Evolutionary conservation across 37 sponge, comb jelly and placozoan species (phyloP), one percentile per base, ranked within the genome.

Genomic region (Diacarnus erythraeanus): DNA sequence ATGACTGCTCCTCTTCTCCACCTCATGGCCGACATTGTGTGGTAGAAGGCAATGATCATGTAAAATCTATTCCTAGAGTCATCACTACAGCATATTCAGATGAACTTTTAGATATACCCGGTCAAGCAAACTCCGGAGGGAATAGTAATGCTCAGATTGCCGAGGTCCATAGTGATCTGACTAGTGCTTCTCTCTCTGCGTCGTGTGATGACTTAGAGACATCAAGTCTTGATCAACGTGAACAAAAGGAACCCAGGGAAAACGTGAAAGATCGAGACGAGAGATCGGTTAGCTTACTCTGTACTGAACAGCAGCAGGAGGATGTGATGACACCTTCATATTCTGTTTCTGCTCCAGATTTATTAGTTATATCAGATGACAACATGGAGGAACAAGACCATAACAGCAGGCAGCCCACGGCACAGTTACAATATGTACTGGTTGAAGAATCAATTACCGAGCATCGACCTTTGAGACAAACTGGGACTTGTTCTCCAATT

Each of bases 1-100:
- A 47, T 47, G 51, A 47, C 12, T 6, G 51, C 51, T 47, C 51
- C 12, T 12, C 12, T 12, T 12, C 6, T 12, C 6, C 51, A 47
- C 51, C 51, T 47, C 51, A 6, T 47, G 12, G 10, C 12, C 51
- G 10, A 6, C 12, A 6, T 15, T 6, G 10, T 12, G 6, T 12
- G 12, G 51, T 12, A 15, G 10, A 47, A 47, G 6, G 12, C 51
- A 47, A 6, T 12, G 12, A 15, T 15, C 6, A 6, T 12, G 10
- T 12, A 25, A 30, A 35, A 65, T 26, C 26, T n/a, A 30, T 59
- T 17, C 82, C 74, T 30, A 36, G 72, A 40, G 82, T 82, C 25
- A 39, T 82, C 74, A 82, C 82, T 10, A 82, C 82, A 0, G 59
- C 59, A 39, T 71, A 81, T 59, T 44, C 59, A 3, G 59, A 75